phyloP scores from a whole-genome alignment of 2,888 invertebrate genomes.

The Lasius platythorax region DNA sequence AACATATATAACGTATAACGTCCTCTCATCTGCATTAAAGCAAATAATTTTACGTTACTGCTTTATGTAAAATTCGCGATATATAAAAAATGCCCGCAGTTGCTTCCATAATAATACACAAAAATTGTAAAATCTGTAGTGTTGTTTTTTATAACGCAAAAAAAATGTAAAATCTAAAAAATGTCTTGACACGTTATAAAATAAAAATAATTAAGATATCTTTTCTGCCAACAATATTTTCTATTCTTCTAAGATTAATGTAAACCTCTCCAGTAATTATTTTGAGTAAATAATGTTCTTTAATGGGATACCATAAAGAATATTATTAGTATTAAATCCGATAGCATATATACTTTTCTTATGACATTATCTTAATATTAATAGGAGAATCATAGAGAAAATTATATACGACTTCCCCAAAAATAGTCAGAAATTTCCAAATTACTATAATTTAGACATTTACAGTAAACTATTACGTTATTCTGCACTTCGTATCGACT shows the following conservation, averaged over 20 bases:
- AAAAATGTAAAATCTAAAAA: background rate
- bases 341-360: background rate
- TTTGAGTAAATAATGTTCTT: no score
- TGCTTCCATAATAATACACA: background rate
- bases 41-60: constrained; percentile 24
- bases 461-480: background rate
- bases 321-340: background rate
- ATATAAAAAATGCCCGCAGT: background rate
- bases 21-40: constrained; percentile 24
- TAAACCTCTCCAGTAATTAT: no score
- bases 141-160: no score
- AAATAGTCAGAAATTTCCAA: background rate
- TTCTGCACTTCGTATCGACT: background rate
- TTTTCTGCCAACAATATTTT: no score
- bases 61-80: background rate
- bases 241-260: no score
- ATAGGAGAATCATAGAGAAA: background rate
- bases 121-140: background rate
- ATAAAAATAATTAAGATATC: background rate
- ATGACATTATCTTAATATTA: background rate
- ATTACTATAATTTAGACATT: background rate
- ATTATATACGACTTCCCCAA: background rate
- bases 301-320: no score
- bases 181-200: background rate
- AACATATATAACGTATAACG: constrained; percentile 35